These are phyloP conservation scores for Alfaro cultratus DNA, from an alignment of 2,797 vertebrate genomes.

Conservation along the genomic window DNA sequence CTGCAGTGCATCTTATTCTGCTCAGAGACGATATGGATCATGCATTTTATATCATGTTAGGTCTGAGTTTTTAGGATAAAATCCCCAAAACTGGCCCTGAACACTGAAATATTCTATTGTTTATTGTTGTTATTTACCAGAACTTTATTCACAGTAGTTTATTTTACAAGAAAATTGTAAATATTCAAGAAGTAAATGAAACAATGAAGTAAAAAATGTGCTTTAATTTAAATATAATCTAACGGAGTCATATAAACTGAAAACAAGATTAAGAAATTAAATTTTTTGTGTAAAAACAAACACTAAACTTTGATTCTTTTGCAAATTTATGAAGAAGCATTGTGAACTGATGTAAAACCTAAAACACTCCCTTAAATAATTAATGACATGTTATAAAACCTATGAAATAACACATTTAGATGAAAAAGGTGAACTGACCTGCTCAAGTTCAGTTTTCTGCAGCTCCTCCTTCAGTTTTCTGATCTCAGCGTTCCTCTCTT, in stretches of 20 bases:
- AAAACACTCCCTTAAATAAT: conserved; percentile 36
- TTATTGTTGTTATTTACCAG: background rate
- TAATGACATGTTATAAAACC: conserved; percentile 8
- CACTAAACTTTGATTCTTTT: background rate
- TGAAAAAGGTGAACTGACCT: conserved; percentile 48
- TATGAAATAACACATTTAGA: conserved; percentile 2
- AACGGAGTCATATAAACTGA: background rate
- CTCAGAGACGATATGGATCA: background rate
- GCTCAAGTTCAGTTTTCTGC: conserved; percentile 38
- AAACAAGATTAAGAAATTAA: background rate
- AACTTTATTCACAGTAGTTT: background rate
- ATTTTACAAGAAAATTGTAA: background rate
- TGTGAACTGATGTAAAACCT: conserved; percentile 11
- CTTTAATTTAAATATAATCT: background rate
- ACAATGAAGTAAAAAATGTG: background rate
- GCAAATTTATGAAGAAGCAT: background rate
- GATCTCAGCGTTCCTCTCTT: conserved; percentile 64
- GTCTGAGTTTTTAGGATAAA: background rate
- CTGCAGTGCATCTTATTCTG: conserved; percentile 17
- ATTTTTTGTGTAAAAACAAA: background rate
- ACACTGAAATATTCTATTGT: background rate
- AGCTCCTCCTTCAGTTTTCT: conserved; percentile 65
- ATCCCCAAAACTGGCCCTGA: background rate
- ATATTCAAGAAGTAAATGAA: background rate
- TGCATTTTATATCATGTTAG: background rate